These are phyloP conservation scores for Cynopterus sphinx DNA, from an alignment of 2,797 vertebrate genomes.

Conservation along the genomic window DNA sequence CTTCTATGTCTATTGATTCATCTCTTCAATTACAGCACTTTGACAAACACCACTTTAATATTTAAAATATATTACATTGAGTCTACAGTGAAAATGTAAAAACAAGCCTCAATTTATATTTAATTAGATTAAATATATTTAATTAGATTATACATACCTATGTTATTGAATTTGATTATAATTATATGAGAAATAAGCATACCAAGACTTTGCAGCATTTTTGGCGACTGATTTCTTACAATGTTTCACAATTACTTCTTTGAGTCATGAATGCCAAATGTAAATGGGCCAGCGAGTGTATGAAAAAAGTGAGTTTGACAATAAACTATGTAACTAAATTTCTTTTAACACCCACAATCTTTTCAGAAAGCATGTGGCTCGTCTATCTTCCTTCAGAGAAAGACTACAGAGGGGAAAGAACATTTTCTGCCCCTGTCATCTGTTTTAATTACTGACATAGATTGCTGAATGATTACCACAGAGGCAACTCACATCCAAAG, in stretches of 20 bases:
- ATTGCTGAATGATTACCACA: neutral
- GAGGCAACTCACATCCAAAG: neutral
- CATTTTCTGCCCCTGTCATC: neutral
- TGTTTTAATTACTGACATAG: neutral
- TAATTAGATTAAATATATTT: conserved; percentile 38
- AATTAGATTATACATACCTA: conserved; percentile 16
- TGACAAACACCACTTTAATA: conserved; percentile 9
- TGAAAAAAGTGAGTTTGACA: conserved; percentile 33
- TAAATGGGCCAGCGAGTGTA: neutral
- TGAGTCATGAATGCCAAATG: neutral
- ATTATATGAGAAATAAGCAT: neutral
- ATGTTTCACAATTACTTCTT: conserved; percentile 36
- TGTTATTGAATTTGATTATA: conserved; percentile 26
- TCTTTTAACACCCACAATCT: neutral
- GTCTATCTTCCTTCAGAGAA: neutral
- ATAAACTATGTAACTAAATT: neutral
- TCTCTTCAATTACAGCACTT: conserved; percentile 29
- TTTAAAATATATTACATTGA: conserved; percentile 40
- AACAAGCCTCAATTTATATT: conserved; percentile 11
- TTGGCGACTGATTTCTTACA: conserved; percentile 35
- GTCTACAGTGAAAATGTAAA: neutral
- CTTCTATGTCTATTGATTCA: neutral
- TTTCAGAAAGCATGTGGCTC: neutral
- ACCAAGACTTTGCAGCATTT: neutral
- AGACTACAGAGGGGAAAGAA: neutral